Evolutionary conservation across 2,797 vertebrate genomes (phyloP), one percentile per base, ranked within the genome.

Genomic region (Dicrostonyx torquatus): DNA sequence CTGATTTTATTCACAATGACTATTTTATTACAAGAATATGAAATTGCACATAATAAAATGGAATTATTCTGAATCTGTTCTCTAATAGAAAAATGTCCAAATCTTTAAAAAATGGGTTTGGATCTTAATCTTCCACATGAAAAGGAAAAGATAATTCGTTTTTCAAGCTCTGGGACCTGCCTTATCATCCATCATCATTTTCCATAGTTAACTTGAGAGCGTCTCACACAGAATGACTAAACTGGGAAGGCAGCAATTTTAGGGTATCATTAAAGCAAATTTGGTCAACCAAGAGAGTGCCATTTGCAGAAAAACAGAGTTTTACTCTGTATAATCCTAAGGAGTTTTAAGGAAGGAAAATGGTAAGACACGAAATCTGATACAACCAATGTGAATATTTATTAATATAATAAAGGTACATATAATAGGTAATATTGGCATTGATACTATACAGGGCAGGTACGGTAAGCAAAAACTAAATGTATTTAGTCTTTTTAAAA

Each of bases 31-130:
- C 34, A 79, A 93, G 75, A 34, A 79, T 37, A 10, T 89, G 70
- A 95, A 95, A 91, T 93, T 89, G 34, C 37, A 68, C 34, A 79
- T 92, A 86, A 50, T 85, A 95, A 82, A 94, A 85, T 34, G 68
- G 50, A 90, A 45, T 86, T 89, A 90, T 90, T 87, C 48, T 82
- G 68, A 95, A 97, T 87, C 34, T 87, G 77, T 73, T 89, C 43
- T 89, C 53, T 91, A 90, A 64, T 64, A 84, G 73, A 95, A 90
- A 83, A 76, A 53, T n/a, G 91, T 77, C 24, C 58, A 93, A 92
- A 94, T 84, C 34, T 72, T 90, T 68, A 86, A 94, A 95, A 86
- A 86, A 68, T 85, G 43, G 7, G 79, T n/a, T 85, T 90, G 40
- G n/a, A 86, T 82, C 50, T 88, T 92, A 87, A 76, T 94, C 22